Base-by-base conservation (phyloP, 2,113 vertebrate species). In the Tylochromis polylepis region DNA sequence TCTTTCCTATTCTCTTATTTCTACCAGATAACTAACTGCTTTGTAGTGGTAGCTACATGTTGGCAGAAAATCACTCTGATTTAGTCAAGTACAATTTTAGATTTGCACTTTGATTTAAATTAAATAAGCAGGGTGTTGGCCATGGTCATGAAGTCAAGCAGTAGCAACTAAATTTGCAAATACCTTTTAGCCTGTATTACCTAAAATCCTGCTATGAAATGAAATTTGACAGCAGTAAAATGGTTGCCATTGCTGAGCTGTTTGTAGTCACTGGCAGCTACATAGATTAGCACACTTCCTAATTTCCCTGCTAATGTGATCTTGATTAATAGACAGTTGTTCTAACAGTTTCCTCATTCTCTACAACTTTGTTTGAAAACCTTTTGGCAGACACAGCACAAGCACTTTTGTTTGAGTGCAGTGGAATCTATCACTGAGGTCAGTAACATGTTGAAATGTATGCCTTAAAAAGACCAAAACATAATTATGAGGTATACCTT, bases 231-330 rank as follows among this genome's bases (percentile, higher is more conserved):
- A 77, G 46, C 20, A 51, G 6, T 62, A 79, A 62, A 77, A 82
- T 56, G 46, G 51, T 51, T 43, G 36, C 41, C 46, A 36, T 58
- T 51, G 59, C 60, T 58, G 56, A 86, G 36, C 43, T 51, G 27
- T 79, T 89, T 82, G 51, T 79, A 65, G 22, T 81, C 60, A 27
- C 46, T 58, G 58, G 46, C 78, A 79, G 85, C 79, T 49, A 53
- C 72, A 77, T 77, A 84, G 85, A 87, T 91, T 65, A 88, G 27
- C 78, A 88, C 62, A 87, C 89, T 90, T 91, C 88, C 81, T 78
- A 82, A 53, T 83, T 84, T 88, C 56, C 56, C 57, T 58, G 8
- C 65, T 82, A 59, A 43, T 85, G 81, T 51, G 82, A 65, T 62
- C 87, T 84, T 85, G 79, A 92, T 85, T 38, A 15, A 72, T 79